phyloP scores from a whole-genome alignment of 2,888 invertebrate genomes.

The Yponomeuta sedellus region DNA sequence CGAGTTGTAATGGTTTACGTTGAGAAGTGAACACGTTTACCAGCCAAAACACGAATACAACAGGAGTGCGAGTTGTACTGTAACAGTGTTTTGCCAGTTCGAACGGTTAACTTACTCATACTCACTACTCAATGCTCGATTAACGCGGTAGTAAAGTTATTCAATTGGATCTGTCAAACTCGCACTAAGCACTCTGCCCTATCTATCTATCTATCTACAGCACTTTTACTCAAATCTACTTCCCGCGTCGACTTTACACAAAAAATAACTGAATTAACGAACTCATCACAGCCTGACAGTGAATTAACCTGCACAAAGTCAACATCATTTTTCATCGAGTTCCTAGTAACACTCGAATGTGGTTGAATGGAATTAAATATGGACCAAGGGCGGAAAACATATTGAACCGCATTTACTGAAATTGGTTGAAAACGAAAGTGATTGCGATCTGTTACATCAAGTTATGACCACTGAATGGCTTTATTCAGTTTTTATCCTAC shows the following conservation, averaged over 20 bases:
- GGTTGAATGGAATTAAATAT: constrained; percentile 1
- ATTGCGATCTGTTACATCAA: no score
- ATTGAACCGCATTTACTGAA: neutral
- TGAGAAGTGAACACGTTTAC: no score
- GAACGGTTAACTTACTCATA: no score
- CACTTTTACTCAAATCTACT: neutral
- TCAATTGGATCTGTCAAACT: no score
- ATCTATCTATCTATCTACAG: no score
- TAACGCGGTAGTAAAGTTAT: no score
- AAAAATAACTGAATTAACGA: constrained; percentile 2
- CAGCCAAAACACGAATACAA: no score
- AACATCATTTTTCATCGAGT: constrained; percentile 11
- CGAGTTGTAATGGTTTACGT: no score
- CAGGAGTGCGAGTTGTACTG: no score
- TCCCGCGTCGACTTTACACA: neutral
- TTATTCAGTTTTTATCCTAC: neutral
- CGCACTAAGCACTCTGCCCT: no score
- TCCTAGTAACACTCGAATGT: neutral
- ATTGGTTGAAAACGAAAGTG: neutral
- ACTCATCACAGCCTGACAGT: constrained; percentile 2
- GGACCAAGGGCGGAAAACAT: constrained; percentile 6
- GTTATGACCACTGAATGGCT: neutral
- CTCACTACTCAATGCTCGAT: no score
- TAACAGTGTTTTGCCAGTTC: no score
- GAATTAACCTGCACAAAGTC: constrained; percentile 11